phyloP scores from a whole-genome alignment of 1,140 invertebrate species.

The Cotesia glomerata region DNA sequence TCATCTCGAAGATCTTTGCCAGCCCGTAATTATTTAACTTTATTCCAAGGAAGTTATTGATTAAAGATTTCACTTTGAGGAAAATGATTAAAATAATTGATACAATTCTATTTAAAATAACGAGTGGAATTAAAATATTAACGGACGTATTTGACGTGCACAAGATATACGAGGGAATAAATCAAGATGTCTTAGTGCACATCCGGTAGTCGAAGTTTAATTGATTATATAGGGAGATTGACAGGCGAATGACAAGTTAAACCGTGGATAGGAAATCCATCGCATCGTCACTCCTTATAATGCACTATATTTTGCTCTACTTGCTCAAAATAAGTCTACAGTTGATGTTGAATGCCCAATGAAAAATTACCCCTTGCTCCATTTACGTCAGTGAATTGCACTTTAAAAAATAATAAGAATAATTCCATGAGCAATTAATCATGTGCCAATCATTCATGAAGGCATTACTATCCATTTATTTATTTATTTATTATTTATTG shows the following conservation, averaged over 20 bases:
- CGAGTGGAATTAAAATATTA: too few species aligned
- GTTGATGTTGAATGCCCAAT: not conserved
- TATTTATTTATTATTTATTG: not conserved
- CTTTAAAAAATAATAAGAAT: not conserved
- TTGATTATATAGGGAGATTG: slow-evolving; percentile 4
- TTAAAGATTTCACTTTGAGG: too few species aligned
- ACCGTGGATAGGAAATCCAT: slow-evolving; percentile 5
- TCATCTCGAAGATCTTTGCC: too few species aligned
- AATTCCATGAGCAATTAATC: slow-evolving; percentile 2
- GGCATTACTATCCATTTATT: not conserved
- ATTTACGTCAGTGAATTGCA: slow-evolving; percentile 4
- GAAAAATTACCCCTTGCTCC: slow-evolving; percentile 18
- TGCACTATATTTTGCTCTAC: not conserved
- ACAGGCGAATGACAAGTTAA: not conserved
- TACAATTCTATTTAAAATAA: too few species aligned
- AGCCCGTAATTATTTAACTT: too few species aligned
- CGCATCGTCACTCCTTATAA: slow-evolving; percentile 3
- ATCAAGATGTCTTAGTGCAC: not conserved
- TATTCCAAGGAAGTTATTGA: too few species aligned
- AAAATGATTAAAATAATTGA: too few species aligned
- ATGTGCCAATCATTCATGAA: slow-evolving; percentile 6
- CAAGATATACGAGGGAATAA: not conserved
- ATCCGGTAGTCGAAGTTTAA: not conserved
- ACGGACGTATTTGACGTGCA: too few species aligned
- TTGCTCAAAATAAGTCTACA: too few species aligned